Percentiles rank a stretch among this genome's conserved stretches.
These are phyloP conservation scores for Subanguina moxae DNA, from an alignment of 1,140 invertebrate species.

Conservation along the genomic window DNA sequence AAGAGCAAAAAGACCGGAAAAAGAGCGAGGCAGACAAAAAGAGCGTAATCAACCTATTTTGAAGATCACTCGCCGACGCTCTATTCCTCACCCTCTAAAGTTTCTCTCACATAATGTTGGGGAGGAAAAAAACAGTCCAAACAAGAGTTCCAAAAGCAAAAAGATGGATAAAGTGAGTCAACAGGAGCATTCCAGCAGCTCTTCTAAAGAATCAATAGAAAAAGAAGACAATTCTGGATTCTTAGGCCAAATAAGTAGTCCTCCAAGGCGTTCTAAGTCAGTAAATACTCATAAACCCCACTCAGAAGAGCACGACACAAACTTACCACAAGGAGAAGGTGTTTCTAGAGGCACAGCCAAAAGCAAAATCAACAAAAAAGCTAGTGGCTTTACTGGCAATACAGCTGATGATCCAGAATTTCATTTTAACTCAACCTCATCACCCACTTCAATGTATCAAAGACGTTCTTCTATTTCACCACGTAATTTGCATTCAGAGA, in stretches of 20 bases:
- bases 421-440: no score
- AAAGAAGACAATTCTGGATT: neutral
- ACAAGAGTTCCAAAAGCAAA: neutral
- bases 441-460: no score
- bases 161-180: neutral
- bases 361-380: no score
- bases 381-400: no score
- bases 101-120: neutral
- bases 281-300: neutral
- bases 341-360: no score
- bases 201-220: neutral
- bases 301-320: neutral
- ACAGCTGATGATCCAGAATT: no score
- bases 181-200: neutral
- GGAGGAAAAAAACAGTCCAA: neutral
- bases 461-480: no score
- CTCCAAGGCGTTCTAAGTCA: neutral
- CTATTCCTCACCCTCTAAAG: conserved; percentile 1
- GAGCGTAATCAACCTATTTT: neutral
- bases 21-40: no score
- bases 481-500: no score
- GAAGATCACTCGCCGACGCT: neutral
- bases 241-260: neutral
- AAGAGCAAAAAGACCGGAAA: neutral
- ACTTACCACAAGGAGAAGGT: neutral